phyloP scores from a whole-genome alignment of 2,888 invertebrate genomes.

The Heliconius erato region DNA sequence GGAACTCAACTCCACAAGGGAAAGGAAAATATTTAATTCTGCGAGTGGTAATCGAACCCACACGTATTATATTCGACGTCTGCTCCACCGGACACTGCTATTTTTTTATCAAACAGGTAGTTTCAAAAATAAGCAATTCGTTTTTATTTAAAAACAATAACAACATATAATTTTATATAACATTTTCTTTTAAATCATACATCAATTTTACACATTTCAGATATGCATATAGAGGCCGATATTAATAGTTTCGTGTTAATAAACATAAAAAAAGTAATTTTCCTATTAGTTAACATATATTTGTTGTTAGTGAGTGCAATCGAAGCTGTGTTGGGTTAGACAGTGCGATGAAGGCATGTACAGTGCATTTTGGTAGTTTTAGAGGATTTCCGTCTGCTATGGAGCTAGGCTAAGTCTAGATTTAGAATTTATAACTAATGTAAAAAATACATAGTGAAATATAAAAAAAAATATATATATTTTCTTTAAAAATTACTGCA shows the following conservation, averaged over 20 bases:
- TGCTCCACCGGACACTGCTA: not conserved
- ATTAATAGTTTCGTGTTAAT: not conserved
- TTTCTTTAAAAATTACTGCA: not conserved
- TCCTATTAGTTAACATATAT: not conserved
- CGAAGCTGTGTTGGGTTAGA: slow-evolving; percentile 13
- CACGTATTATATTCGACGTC: too few relatives aligned
- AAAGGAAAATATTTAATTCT: too few relatives aligned
- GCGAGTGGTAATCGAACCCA: too few relatives aligned
- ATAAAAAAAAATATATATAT: not conserved
- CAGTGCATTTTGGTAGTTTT: slow-evolving; percentile 39
- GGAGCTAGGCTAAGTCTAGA: not conserved
- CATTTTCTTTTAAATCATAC: not conserved
- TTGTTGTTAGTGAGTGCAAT: slow-evolving; percentile 17
- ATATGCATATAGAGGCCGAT: not conserved
- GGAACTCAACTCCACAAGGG: too few relatives aligned
- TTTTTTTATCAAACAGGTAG: not conserved
- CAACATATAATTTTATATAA: too few relatives aligned
- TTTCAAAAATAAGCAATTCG: too few relatives aligned
- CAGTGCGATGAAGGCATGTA: slow-evolving; percentile 37
- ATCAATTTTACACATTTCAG: too few relatives aligned
- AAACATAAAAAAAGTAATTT: not conserved
- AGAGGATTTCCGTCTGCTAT: slow-evolving; percentile 50
- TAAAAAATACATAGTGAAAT: not conserved
- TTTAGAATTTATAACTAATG: not conserved
- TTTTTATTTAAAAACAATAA: too few relatives aligned